Base-by-base conservation (phyloP, 2,888 invertebrate genomes). In the Campoplex nolae region DNA sequence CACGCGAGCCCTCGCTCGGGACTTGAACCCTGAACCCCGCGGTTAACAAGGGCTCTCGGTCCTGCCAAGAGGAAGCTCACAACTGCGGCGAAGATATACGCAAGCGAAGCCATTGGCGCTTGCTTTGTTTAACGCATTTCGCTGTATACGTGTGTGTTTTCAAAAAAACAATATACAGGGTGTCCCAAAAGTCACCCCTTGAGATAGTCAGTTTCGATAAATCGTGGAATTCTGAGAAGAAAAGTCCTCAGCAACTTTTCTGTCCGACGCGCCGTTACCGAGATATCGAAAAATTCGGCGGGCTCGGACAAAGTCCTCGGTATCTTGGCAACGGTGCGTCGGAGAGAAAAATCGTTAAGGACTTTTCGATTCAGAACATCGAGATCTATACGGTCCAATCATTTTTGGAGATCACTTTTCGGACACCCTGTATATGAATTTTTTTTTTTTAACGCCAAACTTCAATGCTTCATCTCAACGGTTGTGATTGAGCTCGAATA, bases 11-110 rank as follows among this genome's bases (percentile, higher is more conserved):
- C 7, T 58, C 70, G n/a, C 23, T n/a, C 51, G 35, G 65, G 83
- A 87, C 78, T 65, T 87, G 88, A 88, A 86, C 88, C 84, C 88
- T 88, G 88, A 88, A 86, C 88, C 71, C 73, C 73, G 23, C 67
- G 77, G 84, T 84, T 88, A 86, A 86, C 88, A 83, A 88, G 88
- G 71, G 84, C 79, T 88, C 79, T 88, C 83, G 77, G 74, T 67
- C 28, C 45, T n/a, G 54, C 58, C 42, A 28, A 58, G 77, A 75
- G 65, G 83, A 83, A 83, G 65, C 71, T 78, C 62, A 68, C 78
- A 42, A 78, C 32, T 45, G 23, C n/a, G n/a, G 48, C 58, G 35
- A 70, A 42, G 62, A 73, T 65, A 56, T 67, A 74, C 48, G 65
- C 73, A 62, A 45, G 70, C 77, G 32, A 38, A 83, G n/a, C 13